These are phyloP conservation scores for Pogona vitticeps DNA, from an alignment of 2,113 vertebrate genomes.

Conservation along the genomic window DNA sequence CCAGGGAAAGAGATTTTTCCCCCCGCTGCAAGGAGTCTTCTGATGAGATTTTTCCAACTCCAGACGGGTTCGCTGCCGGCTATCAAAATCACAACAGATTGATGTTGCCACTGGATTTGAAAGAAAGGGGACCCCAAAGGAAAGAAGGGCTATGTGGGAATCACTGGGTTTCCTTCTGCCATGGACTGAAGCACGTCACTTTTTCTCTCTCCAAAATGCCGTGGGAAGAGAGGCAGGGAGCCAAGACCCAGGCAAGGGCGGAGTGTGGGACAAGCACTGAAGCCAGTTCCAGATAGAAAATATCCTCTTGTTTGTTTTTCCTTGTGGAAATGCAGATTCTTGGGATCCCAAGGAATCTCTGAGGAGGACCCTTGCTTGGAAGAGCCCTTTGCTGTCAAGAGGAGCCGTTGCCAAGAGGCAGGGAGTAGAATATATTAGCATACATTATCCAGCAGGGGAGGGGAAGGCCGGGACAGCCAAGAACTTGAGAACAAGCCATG, in stretches of 20 bases:
- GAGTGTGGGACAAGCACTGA: neutral
- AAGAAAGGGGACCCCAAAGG: neutral
- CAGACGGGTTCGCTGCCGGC: neutral
- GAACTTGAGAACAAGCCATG: constrained; percentile 20
- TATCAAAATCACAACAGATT: neutral
- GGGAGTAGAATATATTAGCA: constrained; percentile 2
- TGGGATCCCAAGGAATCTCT: neutral
- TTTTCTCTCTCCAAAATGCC: neutral
- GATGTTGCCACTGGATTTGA: neutral
- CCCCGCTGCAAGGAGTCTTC: neutral
- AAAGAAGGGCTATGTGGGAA: neutral
- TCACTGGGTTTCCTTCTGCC: neutral
- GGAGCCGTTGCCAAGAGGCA: neutral
- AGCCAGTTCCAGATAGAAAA: constrained; percentile 10
- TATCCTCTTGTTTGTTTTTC: neutral
- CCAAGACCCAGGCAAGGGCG: neutral
- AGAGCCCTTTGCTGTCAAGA: neutral
- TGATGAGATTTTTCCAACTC: neutral
- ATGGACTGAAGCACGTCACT: neutral
- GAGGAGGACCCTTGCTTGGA: neutral
- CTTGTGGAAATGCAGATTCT: neutral
- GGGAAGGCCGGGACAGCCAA: neutral
- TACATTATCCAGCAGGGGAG: constrained; percentile 22
- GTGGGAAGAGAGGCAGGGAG: neutral
- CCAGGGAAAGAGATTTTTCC: neutral